Evolutionary conservation across 2,888 invertebrate species (phyloP), one percentile per base, ranked within the genome.

Genomic region (Hydropsyche betteni): DNA sequence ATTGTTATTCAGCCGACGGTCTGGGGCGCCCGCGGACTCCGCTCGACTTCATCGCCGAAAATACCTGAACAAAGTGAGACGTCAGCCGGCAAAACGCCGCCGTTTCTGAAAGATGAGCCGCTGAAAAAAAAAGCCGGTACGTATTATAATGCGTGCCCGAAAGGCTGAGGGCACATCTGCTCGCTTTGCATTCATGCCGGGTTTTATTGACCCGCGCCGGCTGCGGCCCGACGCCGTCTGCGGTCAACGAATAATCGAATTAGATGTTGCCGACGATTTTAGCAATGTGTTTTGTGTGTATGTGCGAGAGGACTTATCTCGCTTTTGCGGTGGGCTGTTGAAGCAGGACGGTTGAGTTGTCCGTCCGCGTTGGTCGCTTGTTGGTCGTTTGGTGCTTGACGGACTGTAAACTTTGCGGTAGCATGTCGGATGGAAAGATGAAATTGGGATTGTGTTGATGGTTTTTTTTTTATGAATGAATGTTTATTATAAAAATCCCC

Each of bases 1-100:
- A 76, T 76, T 76, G 76, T 69, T 74, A 76, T 76, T 76, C 76
- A 69, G 74, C 10, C 24, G 69, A 24, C 44, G 76, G 53, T 61
- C n/a, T 36, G 34, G 33, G 72, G 58, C 14, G 24, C 68, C 74
- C 52, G 74, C 61, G 76, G 70, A 76, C 72, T 75, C 68, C 44
- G 71, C 71, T 71, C 64, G 72, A 72, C 58, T 76, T 76, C 76
- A 76, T 76, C 76, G 74, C 69, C 76, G 69, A 76, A 44, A 74
- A 76, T 76, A 76, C 76, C 76, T 76, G 76, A 76, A 69, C 70
- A 69, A 52, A 76, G 76, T 74, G 58, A 76, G 74, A 74, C 74
- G 76, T 76, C 76, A 74, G 44, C 55, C 44, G 36, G 38, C 64
- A 74, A 74, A 74, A 74, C 74, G 74, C 14, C 72, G 34, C 69